These are phyloP conservation scores for Mastomys natalensis DNA, from an alignment of 2,113 vertebrate species.

Conservation along the genomic window DNA sequence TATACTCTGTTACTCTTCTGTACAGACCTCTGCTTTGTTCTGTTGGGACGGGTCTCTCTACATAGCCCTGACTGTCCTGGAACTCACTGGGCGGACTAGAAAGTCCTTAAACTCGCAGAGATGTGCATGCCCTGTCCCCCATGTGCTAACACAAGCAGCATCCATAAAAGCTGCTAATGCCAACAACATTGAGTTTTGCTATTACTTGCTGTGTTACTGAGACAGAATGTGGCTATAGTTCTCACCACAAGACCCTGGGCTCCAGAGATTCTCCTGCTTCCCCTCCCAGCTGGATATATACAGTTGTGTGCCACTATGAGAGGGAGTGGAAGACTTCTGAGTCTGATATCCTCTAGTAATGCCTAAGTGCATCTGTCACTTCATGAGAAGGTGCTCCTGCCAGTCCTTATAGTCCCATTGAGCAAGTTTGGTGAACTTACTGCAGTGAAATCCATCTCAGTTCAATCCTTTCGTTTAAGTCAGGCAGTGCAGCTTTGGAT, in stretches of 20 bases:
- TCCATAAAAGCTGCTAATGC: not conserved
- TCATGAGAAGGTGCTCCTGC: too few species aligned
- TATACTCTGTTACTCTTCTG: not conserved
- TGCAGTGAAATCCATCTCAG: conserved; percentile 98
- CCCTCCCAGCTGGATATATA: not conserved
- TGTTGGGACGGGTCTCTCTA: not conserved
- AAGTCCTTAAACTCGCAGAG: not conserved
- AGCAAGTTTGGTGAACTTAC: conserved; percentile 86
- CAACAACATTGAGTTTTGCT: not conserved
- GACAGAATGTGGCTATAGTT: too few species aligned
- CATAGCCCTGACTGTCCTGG: not conserved
- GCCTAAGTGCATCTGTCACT: too few species aligned
- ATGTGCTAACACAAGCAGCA: not conserved
- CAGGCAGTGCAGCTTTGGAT: conserved; percentile 97
- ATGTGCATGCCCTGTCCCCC: not conserved
- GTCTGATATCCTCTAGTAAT: not conserved
- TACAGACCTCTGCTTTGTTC: not conserved
- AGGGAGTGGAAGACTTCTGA: not conserved
- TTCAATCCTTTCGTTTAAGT: conserved; percentile 97
- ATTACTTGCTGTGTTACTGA: not conserved
- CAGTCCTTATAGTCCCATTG: not conserved
- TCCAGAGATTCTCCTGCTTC: not conserved
- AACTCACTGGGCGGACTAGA: not conserved
- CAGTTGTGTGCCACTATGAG: not conserved
- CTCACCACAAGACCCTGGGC: not conserved